Conservation (phyloP, 1,140 invertebrate genomes). For the Battus philenor region DNA sequence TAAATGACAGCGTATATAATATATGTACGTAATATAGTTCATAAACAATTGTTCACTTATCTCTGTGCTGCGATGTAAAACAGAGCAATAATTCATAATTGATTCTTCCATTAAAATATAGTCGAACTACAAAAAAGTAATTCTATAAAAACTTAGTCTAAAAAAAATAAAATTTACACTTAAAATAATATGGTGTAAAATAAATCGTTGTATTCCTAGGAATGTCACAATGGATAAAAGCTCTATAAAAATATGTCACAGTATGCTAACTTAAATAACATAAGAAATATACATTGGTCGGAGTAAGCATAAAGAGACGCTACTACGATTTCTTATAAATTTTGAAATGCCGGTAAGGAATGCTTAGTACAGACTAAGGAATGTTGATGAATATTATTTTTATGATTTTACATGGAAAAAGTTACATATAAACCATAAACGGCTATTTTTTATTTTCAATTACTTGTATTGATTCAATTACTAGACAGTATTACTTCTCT, state of each 20-base stretch:
- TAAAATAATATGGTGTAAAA: conserved; percentile 54
- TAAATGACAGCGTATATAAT: conserved; percentile 44
- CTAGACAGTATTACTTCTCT: too few relatives aligned
- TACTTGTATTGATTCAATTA: too few relatives aligned
- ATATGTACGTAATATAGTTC: conserved; percentile 27
- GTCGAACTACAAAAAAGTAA: conserved; percentile 48
- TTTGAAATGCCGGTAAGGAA: conserved; percentile 47
- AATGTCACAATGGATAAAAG: conserved; percentile 51
- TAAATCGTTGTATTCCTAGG: conserved; percentile 65
- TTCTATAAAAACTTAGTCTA: conserved; percentile 51
- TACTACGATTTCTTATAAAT: conserved; percentile 20
- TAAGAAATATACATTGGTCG: conserved; percentile 38
- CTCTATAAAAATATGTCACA: conserved; percentile 52
- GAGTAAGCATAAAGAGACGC: conserved; percentile 19
- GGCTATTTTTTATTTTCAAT: too few relatives aligned
- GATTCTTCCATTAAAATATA: conserved; percentile 34
- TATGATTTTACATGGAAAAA: too few relatives aligned
- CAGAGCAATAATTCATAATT: conserved; percentile 22
- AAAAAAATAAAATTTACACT: conserved; percentile 70
- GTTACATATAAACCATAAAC: too few relatives aligned
- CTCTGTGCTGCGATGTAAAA: conserved; percentile 20
- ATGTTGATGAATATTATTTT: too few relatives aligned
- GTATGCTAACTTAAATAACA: conserved; percentile 37
- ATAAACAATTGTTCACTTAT: conserved; percentile 23
- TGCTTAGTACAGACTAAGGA: conserved; percentile 48